phyloP scores from a whole-genome alignment of 1,140 invertebrate genomes.

The Rhyzopertha dominica region DNA sequence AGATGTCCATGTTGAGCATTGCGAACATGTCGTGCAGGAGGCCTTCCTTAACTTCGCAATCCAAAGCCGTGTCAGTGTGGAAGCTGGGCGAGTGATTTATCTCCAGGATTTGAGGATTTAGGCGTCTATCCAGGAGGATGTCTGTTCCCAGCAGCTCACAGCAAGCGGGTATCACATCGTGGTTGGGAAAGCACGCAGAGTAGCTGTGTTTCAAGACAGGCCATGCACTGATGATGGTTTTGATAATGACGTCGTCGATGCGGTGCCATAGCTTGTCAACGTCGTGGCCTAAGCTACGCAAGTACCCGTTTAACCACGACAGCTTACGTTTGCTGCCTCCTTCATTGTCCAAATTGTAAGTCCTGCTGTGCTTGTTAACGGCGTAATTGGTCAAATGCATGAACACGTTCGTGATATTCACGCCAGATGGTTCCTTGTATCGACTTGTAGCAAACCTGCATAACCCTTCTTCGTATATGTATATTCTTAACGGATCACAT shows the following conservation, averaged over 20 bases:
- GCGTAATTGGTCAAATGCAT: conserved; percentile 99
- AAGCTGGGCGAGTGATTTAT: conserved; percentile 92
- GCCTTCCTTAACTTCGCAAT: conserved; percentile 77
- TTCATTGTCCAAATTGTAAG: conserved; percentile 69
- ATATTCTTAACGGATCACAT: conserved; percentile 88
- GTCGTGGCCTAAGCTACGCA: conserved; percentile 64
- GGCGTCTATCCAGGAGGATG: conserved; percentile 75
- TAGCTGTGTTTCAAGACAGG: conserved; percentile 84
- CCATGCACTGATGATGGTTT: conserved; percentile 81
- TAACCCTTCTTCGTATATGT: conserved; percentile 93
- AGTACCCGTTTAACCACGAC: conserved; percentile 72
- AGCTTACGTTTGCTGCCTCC: conserved; percentile 82
- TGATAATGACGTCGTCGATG: conserved; percentile 86
- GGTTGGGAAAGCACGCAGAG: conserved; percentile 79
- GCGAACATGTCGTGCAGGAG: conserved; percentile 78
- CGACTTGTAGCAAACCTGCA: conserved; percentile 84
- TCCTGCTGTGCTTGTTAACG: conserved; percentile 85
- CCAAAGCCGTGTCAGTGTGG: conserved; percentile 76
- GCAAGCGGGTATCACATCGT: conserved; percentile 77
- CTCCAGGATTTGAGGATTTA: conserved; percentile 83
- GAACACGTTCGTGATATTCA: conserved; percentile 79
- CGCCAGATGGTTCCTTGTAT: conserved; percentile 72
- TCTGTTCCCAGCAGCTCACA: conserved; percentile 89
- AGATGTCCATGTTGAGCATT: conserved; percentile 75
- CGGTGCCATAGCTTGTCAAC: conserved; percentile 70